Evolutionary conservation across 2,797 vertebrate species (phyloP).

Genomic region (Astyanax mexicanus): DNA sequence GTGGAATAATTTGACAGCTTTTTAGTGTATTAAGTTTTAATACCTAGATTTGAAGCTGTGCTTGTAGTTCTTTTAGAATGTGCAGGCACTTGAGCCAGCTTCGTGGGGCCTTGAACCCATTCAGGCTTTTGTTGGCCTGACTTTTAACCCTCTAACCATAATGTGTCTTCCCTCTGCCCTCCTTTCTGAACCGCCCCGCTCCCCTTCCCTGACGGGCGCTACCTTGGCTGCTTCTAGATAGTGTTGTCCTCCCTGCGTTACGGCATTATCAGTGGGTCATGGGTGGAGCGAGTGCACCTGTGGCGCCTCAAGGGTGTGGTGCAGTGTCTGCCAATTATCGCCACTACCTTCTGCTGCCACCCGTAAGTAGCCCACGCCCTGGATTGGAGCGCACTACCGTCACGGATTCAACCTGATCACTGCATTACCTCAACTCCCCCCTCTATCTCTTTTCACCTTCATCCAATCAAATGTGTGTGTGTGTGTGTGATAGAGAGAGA

Average conservation of each 20-base stretch:
- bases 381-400: slow-evolving; percentile 43
- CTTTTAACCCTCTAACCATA: slow-evolving; percentile 60
- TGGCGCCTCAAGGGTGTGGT: slow-evolving; percentile 79
- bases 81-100: slow-evolving; percentile 17
- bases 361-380: slow-evolving; percentile 75
- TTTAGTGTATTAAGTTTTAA: slow-evolving; percentile 22
- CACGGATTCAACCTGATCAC: slow-evolving; percentile 51
- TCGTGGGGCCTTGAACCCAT: slow-evolving; percentile 11
- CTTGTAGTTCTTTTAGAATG: slow-evolving; percentile 26
- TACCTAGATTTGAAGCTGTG: slow-evolving; percentile 24
- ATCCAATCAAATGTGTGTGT: slow-evolving; percentile 45
- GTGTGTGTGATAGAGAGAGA: slow-evolving; percentile 3
- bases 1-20: slow-evolving; percentile 24
- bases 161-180: slow-evolving; percentile 61
- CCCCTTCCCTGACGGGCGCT: slow-evolving; percentile 54
- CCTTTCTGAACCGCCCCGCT: slow-evolving; percentile 47
- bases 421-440: slow-evolving; percentile 42
- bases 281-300: slow-evolving; percentile 77
- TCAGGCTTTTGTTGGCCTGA: slow-evolving; percentile 16
- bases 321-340: slow-evolving; percentile 80
- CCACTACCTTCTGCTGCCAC: slow-evolving; percentile 82
- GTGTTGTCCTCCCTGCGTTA: slow-evolving; percentile 81
- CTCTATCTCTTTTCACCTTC: slow-evolving; percentile 32
- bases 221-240: slow-evolving; percentile 72
- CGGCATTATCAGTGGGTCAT: slow-evolving; percentile 83